Conservation (phyloP, 2,113 vertebrate genomes). For the Aythya baeri region DNA sequence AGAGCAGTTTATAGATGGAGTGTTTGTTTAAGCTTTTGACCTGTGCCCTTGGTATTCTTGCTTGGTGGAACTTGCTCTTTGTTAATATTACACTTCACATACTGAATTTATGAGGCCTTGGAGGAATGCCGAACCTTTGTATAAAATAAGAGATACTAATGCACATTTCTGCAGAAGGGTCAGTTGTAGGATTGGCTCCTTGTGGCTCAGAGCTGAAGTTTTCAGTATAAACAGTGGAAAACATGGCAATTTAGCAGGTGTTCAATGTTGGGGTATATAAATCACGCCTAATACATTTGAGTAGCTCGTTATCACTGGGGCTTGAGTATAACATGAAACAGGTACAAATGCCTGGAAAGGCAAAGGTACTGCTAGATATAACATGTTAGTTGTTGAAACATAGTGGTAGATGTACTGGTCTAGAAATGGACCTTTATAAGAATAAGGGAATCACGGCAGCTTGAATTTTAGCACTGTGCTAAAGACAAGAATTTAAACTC, state of each 20-base stretch:
- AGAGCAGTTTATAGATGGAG: neutral
- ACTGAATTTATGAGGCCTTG: neutral
- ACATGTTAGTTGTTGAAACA: neutral
- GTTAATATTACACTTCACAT: neutral
- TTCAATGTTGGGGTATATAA: neutral
- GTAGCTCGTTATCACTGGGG: neutral
- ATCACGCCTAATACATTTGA: neutral
- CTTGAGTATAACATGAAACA: neutral
- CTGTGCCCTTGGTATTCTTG: neutral
- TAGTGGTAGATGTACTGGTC: neutral
- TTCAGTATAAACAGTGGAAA: neutral
- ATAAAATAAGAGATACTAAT: neutral
- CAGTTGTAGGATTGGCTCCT: neutral
- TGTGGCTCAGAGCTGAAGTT: neutral
- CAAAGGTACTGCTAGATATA: neutral
- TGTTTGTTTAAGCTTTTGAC: neutral
- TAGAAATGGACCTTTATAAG: neutral
- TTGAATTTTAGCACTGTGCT: neutral
- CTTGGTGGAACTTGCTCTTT: neutral
- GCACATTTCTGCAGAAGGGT: neutral
- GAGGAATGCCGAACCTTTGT: neutral
- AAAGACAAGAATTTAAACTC: neutral
- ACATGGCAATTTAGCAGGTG: neutral
- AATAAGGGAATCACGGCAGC: neutral
- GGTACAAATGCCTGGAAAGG: neutral